A percentile compares a stretch with the other conserved stretches of the same genome.
Evolutionary conservation across 2,797 vertebrate species (phyloP).

Genomic region (Odontamblyopus rebecca): DNA sequence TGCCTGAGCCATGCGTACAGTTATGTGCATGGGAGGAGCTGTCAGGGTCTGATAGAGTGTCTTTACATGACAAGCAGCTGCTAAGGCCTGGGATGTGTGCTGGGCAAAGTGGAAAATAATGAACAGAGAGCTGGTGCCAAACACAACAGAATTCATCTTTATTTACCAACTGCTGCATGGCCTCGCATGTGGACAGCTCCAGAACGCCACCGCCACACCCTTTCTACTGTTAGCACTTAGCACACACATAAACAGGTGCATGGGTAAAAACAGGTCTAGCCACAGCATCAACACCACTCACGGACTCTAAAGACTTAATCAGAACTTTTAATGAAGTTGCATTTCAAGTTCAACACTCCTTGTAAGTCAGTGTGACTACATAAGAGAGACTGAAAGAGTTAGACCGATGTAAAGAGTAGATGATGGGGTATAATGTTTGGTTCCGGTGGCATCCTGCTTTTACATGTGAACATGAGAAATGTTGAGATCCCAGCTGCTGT

Average conservation of each 20-base stretch:
- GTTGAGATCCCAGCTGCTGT: slow-evolving; percentile 65
- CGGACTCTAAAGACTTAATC: not conserved
- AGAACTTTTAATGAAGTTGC: not conserved
- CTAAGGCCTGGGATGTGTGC: slow-evolving; percentile 87
- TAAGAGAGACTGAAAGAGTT: slow-evolving; percentile 18
- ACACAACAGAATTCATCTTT: slow-evolving; percentile 93
- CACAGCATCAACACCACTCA: slow-evolving; percentile 39
- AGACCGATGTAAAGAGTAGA: slow-evolving; percentile 27
- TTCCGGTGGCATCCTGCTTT: slow-evolving; percentile 58
- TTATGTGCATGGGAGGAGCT: slow-evolving; percentile 79
- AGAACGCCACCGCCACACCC: slow-evolving; percentile 67
- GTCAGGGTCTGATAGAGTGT: slow-evolving; percentile 95
- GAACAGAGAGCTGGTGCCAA: slow-evolving; percentile 82
- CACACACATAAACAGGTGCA: slow-evolving; percentile 28
- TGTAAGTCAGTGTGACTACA: slow-evolving; percentile 28
- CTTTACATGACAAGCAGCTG: slow-evolving; percentile 95
- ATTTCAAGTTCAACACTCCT: slow-evolving; percentile 20
- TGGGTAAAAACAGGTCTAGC: slow-evolving; percentile 39
- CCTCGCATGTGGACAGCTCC: slow-evolving; percentile 72
- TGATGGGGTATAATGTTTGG: slow-evolving; percentile 54
- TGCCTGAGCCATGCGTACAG: slow-evolving; percentile 57
- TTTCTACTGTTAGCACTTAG: slow-evolving; percentile 37
- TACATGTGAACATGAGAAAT: slow-evolving; percentile 62
- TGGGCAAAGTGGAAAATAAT: slow-evolving; percentile 91
- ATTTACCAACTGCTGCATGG: slow-evolving; percentile 87